Evolutionary conservation across 2,797 vertebrate genomes (phyloP).

Genomic region (Acanthiza pusilla): DNA sequence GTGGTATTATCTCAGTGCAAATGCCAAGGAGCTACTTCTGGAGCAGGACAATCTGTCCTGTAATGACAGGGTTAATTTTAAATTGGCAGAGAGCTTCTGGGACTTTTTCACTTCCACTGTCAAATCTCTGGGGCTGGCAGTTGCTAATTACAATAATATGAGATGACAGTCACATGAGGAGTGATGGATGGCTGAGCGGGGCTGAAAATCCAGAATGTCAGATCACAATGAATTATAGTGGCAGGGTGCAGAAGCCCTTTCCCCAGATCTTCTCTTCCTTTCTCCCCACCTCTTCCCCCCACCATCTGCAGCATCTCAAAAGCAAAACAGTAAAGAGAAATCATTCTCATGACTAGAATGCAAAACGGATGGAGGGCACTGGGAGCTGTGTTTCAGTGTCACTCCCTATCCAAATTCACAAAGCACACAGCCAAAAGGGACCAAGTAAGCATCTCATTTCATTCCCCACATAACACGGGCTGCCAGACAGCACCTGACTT

Average conservation of each 20-base stretch:
- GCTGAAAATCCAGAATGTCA: not conserved
- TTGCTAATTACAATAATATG: not conserved
- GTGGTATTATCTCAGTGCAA: not conserved
- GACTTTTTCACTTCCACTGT: not conserved
- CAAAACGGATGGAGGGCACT: not conserved
- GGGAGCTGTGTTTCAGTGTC: not conserved
- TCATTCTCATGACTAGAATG: not conserved
- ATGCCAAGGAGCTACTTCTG: not conserved
- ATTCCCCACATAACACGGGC: not conserved
- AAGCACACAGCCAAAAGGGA: not conserved
- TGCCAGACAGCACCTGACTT: not conserved
- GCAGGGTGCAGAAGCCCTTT: not conserved
- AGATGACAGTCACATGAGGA: not conserved
- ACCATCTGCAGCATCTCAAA: not conserved
- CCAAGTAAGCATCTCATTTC: not conserved
- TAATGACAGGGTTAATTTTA: conserved; percentile 7
- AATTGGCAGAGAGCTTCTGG: not conserved
- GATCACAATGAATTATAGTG: not conserved
- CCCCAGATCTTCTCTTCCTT: not conserved
- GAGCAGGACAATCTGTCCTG: not conserved
- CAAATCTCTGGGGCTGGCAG: not conserved
- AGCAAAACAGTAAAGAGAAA: not conserved
- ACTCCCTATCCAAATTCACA: not conserved
- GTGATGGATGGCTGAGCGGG: not conserved
- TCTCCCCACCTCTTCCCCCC: too few relatives aligned